A percentile compares a stretch with the other conserved stretches of the same genome.
Evolutionary conservation across 1,140 invertebrate genomes (phyloP).

Genomic region (Drosophila leontia): DNA sequence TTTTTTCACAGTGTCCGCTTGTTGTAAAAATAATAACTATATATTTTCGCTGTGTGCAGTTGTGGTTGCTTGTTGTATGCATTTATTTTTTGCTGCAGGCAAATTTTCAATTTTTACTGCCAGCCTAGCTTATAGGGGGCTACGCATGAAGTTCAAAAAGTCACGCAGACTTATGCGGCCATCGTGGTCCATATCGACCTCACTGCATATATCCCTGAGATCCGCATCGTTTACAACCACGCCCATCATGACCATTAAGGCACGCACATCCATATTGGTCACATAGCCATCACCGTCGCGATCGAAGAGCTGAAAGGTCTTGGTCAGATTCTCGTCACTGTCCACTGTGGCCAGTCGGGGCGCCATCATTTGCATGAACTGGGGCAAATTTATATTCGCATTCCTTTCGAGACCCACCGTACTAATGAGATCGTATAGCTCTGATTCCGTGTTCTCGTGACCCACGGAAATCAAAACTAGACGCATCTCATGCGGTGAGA

Average conservation of each 20-base stretch:
- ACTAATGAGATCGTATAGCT: slow-evolving; percentile 49
- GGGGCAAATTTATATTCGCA: neutral
- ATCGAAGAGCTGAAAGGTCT: slow-evolving; percentile 36
- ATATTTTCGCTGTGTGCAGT: neutral
- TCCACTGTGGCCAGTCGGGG: slow-evolving; percentile 27
- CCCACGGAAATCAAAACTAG: slow-evolving; percentile 28
- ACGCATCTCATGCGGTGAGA: slow-evolving; percentile 23
- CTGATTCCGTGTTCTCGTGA: slow-evolving; percentile 48
- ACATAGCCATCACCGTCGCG: slow-evolving; percentile 35
- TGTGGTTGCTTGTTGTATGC: neutral
- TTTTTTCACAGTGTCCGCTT: neutral
- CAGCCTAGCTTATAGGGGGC: slow-evolving; percentile 19
- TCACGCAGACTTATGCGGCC: slow-evolving; percentile 19
- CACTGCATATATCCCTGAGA: slow-evolving; percentile 9
- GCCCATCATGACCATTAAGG: slow-evolving; percentile 33
- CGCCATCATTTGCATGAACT: slow-evolving; percentile 21
- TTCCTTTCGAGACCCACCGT: neutral
- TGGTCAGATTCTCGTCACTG: slow-evolving; percentile 24
- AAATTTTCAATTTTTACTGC: slow-evolving; percentile 59
- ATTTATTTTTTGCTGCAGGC: slow-evolving; percentile 28
- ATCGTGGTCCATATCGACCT: slow-evolving; percentile 25
- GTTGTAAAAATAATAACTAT: neutral
- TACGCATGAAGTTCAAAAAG: slow-evolving; percentile 47
- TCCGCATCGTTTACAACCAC: slow-evolving; percentile 34
- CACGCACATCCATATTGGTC: slow-evolving; percentile 32